Evolutionary conservation across 2,797 vertebrate genomes (phyloP), one percentile per base, ranked within the genome.

Genomic region (Lagocephalus sceleratus): DNA sequence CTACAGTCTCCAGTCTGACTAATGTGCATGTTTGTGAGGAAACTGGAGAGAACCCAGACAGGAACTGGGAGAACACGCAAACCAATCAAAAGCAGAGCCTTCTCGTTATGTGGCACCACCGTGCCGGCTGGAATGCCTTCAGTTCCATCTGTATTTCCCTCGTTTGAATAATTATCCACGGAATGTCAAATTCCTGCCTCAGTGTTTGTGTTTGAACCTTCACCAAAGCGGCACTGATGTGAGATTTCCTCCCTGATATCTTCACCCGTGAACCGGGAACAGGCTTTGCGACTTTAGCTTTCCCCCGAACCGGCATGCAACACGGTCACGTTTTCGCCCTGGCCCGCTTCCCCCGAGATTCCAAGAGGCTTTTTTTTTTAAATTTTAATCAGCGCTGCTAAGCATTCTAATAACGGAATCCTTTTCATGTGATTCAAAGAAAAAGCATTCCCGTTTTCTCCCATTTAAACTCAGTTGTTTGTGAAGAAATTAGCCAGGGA

Each of bases 371-470:
- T 75, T 84, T 57, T 81, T 16, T 8, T 12, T 35, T 35, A 35
- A n/a, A n/a, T n/a, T n/a, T 29, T 52, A 32, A 76, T 80, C 78
- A 76, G 62, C 48, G 5, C 51, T 4, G 63, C 52, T 79, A 48
- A 73, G 58, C 63, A 41, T 46, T 73, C 32, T 62, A 56, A 50
- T 61, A 53, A 17, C 52, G 60, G 63, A 72, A 83, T 77, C 58
- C 61, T 56, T 83, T 71, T 83, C 76, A 87, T 82, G 84, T 85
- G 83, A 84, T 75, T 63, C 40, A 26, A 42, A 63, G 63, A n/a
- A 23, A 64, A 58, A 66, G 61, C 64, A 44, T 40, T 60, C 75
- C 62, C 64, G 56, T 78, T 84, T 84, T 82, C 40, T 71, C 62
- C 59, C 68, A 57, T 81, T 79, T 64, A 76, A 67, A 66, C 60